Percentiles rank a stretch among this genome's conserved stretches.
Evolutionary conservation across 2,113 vertebrate species (phyloP).

Genomic region (Fregata magnificens): DNA sequence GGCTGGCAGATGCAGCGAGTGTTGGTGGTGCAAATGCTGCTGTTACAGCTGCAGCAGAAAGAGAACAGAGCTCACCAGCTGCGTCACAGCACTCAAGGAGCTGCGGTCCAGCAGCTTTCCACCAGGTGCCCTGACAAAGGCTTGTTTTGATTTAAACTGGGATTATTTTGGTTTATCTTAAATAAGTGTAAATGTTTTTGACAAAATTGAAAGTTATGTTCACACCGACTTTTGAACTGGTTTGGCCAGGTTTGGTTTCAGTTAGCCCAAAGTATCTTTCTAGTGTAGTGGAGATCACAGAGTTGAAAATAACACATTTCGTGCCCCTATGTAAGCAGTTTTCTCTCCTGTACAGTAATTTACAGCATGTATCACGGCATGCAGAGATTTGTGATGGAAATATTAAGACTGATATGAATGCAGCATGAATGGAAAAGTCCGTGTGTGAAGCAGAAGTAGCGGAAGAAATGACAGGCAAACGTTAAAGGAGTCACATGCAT

Average conservation of each 20-base stretch:
- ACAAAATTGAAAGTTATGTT: background rate
- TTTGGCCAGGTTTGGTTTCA: background rate
- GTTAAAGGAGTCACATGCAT: background rate
- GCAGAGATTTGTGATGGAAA: background rate
- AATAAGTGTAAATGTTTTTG: background rate
- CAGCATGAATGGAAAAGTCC: background rate
- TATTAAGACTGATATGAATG: background rate
- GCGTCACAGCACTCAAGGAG: background rate
- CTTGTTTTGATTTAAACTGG: background rate
- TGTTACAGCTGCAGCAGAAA: background rate
- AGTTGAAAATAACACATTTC: background rate
- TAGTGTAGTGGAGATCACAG: background rate
- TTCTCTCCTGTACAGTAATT: background rate
- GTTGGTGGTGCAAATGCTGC: background rate
- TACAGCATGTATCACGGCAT: background rate
- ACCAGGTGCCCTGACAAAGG: background rate
- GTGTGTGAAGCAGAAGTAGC: background rate
- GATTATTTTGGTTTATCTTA: background rate
- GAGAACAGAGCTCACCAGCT: background rate
- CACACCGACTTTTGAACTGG: background rate
- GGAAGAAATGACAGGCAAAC: background rate
- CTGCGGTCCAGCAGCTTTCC: background rate
- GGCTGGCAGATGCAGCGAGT: background rate
- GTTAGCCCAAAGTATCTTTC: background rate
- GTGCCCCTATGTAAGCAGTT: accelerated